These are phyloP conservation scores for Batillaria attramentaria DNA, from an alignment of 1,140 invertebrate species.

Conservation along the genomic window DNA sequence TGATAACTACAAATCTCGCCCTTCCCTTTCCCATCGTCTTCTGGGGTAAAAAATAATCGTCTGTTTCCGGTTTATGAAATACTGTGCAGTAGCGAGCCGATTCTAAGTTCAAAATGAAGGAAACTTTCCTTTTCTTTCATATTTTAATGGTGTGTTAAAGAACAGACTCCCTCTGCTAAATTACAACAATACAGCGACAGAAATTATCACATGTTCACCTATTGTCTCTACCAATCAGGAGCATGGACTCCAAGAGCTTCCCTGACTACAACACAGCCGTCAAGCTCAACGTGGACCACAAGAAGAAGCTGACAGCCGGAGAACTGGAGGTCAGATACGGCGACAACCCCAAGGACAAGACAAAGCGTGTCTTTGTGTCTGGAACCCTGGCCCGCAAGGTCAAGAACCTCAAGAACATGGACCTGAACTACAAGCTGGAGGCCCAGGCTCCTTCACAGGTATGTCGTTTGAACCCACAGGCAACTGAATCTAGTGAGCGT, in stretches of 20 bases:
- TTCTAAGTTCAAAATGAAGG: too few species aligned
- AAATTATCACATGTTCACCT: too few species aligned
- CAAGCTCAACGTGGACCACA: conserved; percentile 35
- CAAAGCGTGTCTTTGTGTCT: not conserved
- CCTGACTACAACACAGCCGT: conserved; percentile 42
- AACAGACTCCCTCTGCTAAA: too few species aligned
- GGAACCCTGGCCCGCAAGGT: conserved; percentile 10
- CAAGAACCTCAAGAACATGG: conserved; percentile 22
- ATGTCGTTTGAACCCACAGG: too few species aligned
- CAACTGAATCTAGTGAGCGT: too few species aligned
- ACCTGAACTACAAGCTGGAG: conserved; percentile 21
- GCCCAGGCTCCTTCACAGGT: conserved; percentile 15
- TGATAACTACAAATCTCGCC: too few species aligned
- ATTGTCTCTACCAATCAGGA: too few species aligned
- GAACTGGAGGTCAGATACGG: conserved; percentile 42
- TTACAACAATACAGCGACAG: too few species aligned
- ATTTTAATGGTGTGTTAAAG: too few species aligned
- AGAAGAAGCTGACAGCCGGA: conserved; percentile 36
- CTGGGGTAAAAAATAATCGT: not conserved
- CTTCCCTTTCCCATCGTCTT: too few species aligned
- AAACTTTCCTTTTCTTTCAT: too few species aligned
- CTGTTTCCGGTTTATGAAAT: not conserved
- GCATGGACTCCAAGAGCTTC: conserved; percentile 36
- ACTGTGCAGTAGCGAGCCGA: too few species aligned
- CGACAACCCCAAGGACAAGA: conserved; percentile 30